Percentiles rank a stretch among this genome's conserved stretches.
Conservation (phyloP, 2,888 invertebrate species). For the Plutella xylostella region DNA sequence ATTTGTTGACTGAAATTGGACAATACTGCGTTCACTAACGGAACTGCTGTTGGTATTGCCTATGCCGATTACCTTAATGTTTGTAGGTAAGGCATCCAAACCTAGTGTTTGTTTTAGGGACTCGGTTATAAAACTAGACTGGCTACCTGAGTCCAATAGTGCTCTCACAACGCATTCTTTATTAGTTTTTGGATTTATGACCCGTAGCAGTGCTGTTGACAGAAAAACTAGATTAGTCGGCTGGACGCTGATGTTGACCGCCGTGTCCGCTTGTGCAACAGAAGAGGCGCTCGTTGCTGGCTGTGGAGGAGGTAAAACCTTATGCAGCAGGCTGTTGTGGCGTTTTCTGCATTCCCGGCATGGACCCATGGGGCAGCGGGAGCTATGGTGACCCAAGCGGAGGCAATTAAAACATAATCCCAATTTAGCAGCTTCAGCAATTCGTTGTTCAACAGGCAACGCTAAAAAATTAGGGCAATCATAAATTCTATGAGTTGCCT, state of each 20-base stretch:
- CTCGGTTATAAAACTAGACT: slow-evolving; percentile 6
- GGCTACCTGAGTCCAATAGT: slow-evolving; percentile 15
- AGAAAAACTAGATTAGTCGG: too few species aligned
- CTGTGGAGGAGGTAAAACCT: too few species aligned
- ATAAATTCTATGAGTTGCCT: slow-evolving; percentile 7
- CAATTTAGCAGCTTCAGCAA: not conserved
- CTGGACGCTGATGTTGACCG: not conserved
- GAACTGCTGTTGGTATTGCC: too few species aligned
- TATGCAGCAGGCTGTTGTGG: not conserved
- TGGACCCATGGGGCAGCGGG: not conserved
- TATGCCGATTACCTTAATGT: not conserved
- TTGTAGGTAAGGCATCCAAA: not conserved
- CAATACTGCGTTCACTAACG: too few species aligned
- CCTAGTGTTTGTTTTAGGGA: not conserved
- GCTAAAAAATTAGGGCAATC: slow-evolving; percentile 10
- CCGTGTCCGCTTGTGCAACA: not conserved
- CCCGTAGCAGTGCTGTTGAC: slow-evolving; percentile 14
- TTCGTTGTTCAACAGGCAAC: slow-evolving; percentile 4
- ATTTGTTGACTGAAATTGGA: not conserved
- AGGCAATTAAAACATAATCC: slow-evolving; percentile 10
- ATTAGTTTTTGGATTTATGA: slow-evolving; percentile 15
- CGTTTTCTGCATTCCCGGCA: not conserved
- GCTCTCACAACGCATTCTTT: slow-evolving; percentile 7
- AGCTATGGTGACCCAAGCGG: not conserved
- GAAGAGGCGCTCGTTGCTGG: not conserved